Conservation (phyloP, 2,797 vertebrate genomes). For the Thunnus albacares region DNA sequence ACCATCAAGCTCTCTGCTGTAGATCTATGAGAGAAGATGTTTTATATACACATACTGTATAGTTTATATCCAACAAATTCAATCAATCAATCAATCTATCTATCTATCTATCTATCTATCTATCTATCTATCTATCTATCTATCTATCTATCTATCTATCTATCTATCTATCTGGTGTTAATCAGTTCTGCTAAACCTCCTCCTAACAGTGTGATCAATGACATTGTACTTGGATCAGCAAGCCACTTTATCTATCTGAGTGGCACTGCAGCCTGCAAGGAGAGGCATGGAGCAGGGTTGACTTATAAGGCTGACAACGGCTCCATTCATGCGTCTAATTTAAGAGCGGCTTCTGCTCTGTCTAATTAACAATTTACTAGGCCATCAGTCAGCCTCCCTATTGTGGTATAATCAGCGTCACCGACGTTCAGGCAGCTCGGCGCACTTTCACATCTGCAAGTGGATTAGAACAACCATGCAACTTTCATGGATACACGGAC, state of each 20-base stretch:
- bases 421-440: slow-evolving; percentile 50
- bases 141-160: not conserved
- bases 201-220: slow-evolving; percentile 47
- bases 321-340: slow-evolving; percentile 86
- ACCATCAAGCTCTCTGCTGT: slow-evolving; percentile 16
- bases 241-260: slow-evolving; percentile 57
- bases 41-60: not conserved
- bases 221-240: slow-evolving; percentile 37
- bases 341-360: slow-evolving; percentile 84
- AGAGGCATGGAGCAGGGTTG: slow-evolving; percentile 61
- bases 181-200: slow-evolving; percentile 28
- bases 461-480: slow-evolving; percentile 66
- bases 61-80: not conserved
- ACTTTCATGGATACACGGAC: slow-evolving; percentile 65
- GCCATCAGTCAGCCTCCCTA: slow-evolving; percentile 83
- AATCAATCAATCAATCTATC: not conserved
- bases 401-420: slow-evolving; percentile 77
- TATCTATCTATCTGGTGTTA: not conserved
- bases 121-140: not conserved
- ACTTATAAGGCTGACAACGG: slow-evolving; percentile 85
- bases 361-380: slow-evolving; percentile 90
- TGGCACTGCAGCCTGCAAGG: slow-evolving; percentile 46
- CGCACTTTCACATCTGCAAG: slow-evolving; percentile 54
- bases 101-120: not conserved
- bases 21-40: not conserved